Conservation (phyloP, 1,140 invertebrate genomes). For the Philaenus spumarius region DNA sequence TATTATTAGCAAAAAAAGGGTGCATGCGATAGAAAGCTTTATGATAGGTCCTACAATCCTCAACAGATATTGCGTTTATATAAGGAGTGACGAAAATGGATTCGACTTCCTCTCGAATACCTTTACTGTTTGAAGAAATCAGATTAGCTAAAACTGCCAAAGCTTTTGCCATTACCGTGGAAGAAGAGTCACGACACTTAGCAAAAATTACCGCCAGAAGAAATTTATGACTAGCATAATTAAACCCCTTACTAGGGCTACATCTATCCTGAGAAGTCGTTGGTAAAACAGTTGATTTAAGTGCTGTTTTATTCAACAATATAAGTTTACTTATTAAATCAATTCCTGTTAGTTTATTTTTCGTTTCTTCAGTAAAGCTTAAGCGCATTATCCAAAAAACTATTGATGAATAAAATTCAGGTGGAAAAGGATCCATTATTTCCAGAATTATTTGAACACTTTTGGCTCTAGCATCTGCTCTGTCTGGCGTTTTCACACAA, state of each 20-base stretch:
- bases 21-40: conserved; percentile 21
- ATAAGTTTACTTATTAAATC: conserved; percentile 49
- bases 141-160: conserved; percentile 46
- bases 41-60: not conserved
- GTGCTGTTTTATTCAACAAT: conserved; percentile 30
- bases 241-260: not conserved
- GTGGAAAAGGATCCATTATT: conserved; percentile 41
- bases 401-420: conserved; percentile 34
- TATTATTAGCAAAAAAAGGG: conserved; percentile 24
- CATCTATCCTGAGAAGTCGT: not conserved
- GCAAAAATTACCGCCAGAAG: conserved; percentile 45
- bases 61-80: conserved; percentile 21
- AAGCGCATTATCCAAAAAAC: conserved; percentile 47
- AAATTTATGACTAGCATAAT: conserved; percentile 37
- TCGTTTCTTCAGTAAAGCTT: conserved; percentile 44
- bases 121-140: conserved; percentile 37
- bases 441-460: conserved; percentile 45
- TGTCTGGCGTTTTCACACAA: conserved; percentile 50
- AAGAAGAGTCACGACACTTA: conserved; percentile 48
- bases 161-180: conserved; percentile 50
- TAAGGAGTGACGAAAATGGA: conserved; percentile 40
- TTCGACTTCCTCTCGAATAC: conserved; percentile 36
- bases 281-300: not conserved
- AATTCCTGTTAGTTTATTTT: conserved; percentile 46
- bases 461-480: conserved; percentile 48